Conservation (phyloP, 2,888 invertebrate species). For the Napeogenes inachia region DNA sequence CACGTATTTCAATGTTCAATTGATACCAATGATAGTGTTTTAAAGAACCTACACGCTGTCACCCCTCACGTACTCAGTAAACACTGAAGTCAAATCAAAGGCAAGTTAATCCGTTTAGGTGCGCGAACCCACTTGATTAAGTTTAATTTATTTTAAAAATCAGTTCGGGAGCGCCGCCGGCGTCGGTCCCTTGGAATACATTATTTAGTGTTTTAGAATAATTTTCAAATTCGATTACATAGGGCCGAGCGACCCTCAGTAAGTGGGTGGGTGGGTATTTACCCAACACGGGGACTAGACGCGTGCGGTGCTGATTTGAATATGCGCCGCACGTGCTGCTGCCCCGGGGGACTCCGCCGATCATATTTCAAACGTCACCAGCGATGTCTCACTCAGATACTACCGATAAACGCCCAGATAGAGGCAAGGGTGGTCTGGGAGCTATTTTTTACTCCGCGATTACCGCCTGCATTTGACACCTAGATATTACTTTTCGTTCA, state of each 20-base stretch:
- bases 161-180: conserved; percentile 67
- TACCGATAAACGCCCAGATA: conserved; percentile 74
- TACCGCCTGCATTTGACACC: conserved; percentile 76
- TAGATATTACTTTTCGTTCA: conserved; percentile 72
- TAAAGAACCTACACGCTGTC: conserved; percentile 62
- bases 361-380: conserved; percentile 78
- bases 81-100: conserved; percentile 74
- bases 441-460: conserved; percentile 74
- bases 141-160: conserved; percentile 78
- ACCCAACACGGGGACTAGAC: conserved; percentile 76
- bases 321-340: conserved; percentile 69
- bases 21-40: conserved; percentile 58
- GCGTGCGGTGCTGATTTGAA: conserved; percentile 76
- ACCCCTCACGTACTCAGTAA: conserved; percentile 65
- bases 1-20: conserved; percentile 33
- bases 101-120: conserved; percentile 77
- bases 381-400: conserved; percentile 78
- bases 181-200: conserved; percentile 73
- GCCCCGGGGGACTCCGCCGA: conserved; percentile 68
- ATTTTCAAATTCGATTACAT: conserved; percentile 79
- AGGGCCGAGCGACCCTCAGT: conserved; percentile 75
- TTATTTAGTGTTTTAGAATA: conserved; percentile 79
- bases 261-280: conserved; percentile 66
- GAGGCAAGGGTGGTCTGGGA: conserved; percentile 63
- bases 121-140: conserved; percentile 78